Conservation (phyloP, 37 sponge, comb jelly and placozoan species). For the Diacarnus erythraeanus region DNA sequence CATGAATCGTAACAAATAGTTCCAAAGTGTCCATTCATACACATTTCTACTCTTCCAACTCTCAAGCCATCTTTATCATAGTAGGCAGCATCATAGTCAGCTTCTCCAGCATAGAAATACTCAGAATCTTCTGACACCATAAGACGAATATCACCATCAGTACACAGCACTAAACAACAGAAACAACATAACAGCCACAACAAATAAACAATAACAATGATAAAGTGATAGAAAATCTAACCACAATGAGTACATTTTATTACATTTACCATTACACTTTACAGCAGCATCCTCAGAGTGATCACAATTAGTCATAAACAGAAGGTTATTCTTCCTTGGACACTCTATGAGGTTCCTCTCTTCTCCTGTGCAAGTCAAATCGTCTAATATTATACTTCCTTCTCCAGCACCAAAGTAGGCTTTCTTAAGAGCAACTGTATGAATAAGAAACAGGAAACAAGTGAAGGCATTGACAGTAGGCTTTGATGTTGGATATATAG, state of each 20-base stretch:
- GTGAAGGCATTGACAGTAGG: no score
- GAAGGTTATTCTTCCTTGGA: neutral
- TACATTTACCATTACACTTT: slow-evolving; percentile 22
- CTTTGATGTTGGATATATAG: no score
- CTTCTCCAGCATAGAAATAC: slow-evolving; percentile 12
- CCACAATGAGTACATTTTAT: no score
- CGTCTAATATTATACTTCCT: slow-evolving; percentile 26
- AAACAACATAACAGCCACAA: no score
- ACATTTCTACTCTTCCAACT: slow-evolving; percentile 47
- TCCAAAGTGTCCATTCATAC: slow-evolving; percentile 38
- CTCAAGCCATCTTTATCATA: slow-evolving; percentile 32
- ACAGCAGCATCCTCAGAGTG: slow-evolving; percentile 46
- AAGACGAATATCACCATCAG: slow-evolving; percentile 17
- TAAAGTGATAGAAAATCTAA: no score
- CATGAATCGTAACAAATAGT: slow-evolving; percentile 30
- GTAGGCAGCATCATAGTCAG: slow-evolving; percentile 11
- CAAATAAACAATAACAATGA: no score
- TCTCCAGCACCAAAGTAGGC: slow-evolving; percentile 29
- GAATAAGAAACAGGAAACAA: no score
- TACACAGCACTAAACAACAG: slow-evolving; percentile 22
- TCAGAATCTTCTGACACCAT: slow-evolving; percentile 16
- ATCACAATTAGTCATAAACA: slow-evolving; percentile 14
- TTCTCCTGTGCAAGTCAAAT: slow-evolving; percentile 18
- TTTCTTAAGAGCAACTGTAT: neutral
- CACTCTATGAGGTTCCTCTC: slow-evolving; percentile 21